These are phyloP conservation scores for Sander vitreus DNA, from an alignment of 2,113 vertebrate genomes.

Conservation along the genomic window DNA sequence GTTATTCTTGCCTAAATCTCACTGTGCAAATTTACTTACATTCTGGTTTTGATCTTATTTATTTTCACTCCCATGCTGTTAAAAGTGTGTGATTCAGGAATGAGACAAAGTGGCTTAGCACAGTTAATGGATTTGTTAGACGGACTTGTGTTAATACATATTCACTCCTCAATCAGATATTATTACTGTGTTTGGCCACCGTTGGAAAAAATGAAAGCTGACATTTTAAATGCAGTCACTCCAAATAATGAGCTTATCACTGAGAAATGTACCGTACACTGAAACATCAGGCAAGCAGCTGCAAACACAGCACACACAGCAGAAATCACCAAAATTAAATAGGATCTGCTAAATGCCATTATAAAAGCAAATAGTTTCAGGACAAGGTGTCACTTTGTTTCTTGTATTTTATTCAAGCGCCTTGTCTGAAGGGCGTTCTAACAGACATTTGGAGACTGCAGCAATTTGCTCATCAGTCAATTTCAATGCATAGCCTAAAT, in stretches of 20 bases:
- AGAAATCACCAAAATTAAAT: not conserved
- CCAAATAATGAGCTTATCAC: not conserved
- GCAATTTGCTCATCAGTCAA: constrained; percentile 2
- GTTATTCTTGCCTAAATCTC: not conserved
- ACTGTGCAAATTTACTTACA: not conserved
- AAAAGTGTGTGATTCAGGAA: not conserved
- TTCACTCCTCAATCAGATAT: not conserved
- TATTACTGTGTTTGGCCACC: not conserved
- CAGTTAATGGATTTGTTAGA: not conserved
- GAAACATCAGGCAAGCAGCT: not conserved
- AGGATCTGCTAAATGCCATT: not conserved
- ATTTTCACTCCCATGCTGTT: not conserved
- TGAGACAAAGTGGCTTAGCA: not conserved
- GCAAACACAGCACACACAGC: not conserved
- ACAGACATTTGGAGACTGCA: constrained; percentile 1
- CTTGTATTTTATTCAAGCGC: not conserved
- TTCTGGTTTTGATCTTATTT: not conserved
- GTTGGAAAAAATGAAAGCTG: not conserved
- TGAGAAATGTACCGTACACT: not conserved
- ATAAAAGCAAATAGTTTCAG: not conserved
- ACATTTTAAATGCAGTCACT: not conserved
- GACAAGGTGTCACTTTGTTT: not conserved
- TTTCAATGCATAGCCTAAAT: not conserved
- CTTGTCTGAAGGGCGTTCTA: not conserved
- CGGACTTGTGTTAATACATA: not conserved